Conservation (phyloP, 2,113 vertebrate genomes). For the Etheostoma cragini region DNA sequence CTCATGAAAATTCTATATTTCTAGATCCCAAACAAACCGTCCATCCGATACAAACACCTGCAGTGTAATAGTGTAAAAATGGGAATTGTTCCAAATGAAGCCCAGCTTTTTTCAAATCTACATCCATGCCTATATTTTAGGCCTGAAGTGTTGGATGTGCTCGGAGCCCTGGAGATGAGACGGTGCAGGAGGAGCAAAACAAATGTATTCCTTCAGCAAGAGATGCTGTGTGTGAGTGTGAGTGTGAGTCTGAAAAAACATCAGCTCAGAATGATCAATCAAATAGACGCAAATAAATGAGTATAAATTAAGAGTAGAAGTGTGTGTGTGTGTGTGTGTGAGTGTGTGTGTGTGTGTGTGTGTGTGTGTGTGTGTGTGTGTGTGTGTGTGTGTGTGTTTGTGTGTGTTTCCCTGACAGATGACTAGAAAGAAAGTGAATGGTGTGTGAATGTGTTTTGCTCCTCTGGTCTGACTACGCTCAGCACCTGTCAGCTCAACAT, state of each 20-base stretch:
- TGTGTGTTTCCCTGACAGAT: not conserved
- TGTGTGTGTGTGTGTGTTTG: constrained; percentile 19
- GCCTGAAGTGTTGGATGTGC: not conserved
- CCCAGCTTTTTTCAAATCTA: not conserved
- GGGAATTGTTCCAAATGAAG: constrained; percentile 8
- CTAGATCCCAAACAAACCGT: not conserved
- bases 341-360: constrained; percentile 23
- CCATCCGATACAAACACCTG: not conserved
- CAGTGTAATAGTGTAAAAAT: not conserved
- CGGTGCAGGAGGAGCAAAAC: not conserved
- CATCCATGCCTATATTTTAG: not conserved
- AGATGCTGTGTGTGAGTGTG: not conserved
- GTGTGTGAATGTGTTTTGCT: constrained; percentile 43
- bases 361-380: constrained; percentile 36
- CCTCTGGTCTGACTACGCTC: constrained; percentile 22
- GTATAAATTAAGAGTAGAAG: constrained; percentile 4
- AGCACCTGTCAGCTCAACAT: constrained; percentile 40
- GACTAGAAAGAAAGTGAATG: constrained; percentile 23
- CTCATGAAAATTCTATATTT: too few relatives aligned
- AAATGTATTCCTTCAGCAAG: not conserved
- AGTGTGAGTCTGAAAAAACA: not conserved
- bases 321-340: constrained; percentile 15
- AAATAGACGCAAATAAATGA: constrained; percentile 27
- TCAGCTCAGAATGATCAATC: constrained; percentile 18
- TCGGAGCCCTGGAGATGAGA: constrained; percentile 8